phyloP scores from a whole-genome alignment of 2,888 invertebrate species.

The Caenorhabditis zanzibari region DNA sequence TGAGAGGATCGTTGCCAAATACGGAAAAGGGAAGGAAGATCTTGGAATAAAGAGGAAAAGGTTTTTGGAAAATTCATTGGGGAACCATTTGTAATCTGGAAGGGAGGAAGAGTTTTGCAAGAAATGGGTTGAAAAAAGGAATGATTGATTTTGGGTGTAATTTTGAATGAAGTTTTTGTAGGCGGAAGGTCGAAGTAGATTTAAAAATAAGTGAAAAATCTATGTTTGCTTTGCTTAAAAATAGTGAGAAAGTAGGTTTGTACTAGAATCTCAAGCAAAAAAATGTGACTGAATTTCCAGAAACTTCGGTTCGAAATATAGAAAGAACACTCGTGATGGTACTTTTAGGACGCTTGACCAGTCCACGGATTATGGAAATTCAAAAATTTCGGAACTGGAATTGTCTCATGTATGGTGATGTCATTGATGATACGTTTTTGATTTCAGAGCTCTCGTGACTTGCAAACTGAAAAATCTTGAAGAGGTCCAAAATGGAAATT shows the following conservation, averaged over 20 bases:
- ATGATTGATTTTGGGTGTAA: background rate
- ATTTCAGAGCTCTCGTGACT: no score
- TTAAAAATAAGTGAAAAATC: no score
- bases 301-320: background rate
- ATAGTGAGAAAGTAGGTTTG: no score
- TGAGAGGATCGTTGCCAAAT: constrained; percentile 55
- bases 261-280: background rate
- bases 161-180: no score
- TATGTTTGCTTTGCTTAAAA: no score
- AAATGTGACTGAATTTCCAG: background rate
- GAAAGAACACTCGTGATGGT: constrained; percentile 3
- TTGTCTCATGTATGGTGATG: background rate
- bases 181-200: no score
- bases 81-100: constrained; percentile 12
- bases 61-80: background rate
- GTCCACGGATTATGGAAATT: constrained; percentile 24
- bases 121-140: background rate
- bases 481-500: no score
- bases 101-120: background rate
- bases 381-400: background rate
- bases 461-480: no score
- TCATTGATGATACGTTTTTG: background rate
- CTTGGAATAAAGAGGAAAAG: background rate
- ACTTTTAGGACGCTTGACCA: constrained; percentile 35
- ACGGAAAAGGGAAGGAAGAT: constrained; percentile 33